Conservation (phyloP, 2,888 invertebrate species). For the Pollenia angustigena region DNA sequence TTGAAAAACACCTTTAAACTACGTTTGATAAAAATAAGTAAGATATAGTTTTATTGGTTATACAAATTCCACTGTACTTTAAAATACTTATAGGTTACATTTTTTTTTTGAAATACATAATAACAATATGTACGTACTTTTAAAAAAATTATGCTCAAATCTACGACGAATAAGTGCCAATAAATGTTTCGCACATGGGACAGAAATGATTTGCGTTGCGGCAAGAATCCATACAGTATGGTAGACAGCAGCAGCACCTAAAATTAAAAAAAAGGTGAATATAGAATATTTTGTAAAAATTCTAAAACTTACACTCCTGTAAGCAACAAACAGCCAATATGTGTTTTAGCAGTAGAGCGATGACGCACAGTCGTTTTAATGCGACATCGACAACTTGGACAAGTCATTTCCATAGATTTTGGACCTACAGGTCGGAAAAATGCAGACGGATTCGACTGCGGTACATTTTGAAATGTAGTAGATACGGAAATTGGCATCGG, state of each 20-base stretch:
- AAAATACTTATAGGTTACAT: too few species aligned
- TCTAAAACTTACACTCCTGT: slow-evolving; percentile 67
- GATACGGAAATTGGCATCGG: slow-evolving; percentile 7
- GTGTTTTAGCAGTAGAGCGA: slow-evolving; percentile 72
- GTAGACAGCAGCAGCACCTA: slow-evolving; percentile 74
- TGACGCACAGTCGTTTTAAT: slow-evolving; percentile 66
- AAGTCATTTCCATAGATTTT: slow-evolving; percentile 64
- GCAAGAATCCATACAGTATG: slow-evolving; percentile 75
- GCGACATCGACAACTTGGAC: slow-evolving; percentile 72
- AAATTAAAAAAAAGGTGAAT: not conserved
- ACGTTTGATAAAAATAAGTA: too few species aligned
- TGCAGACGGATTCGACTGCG: not conserved
- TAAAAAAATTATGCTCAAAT: not conserved
- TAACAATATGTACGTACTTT: too few species aligned
- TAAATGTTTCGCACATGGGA: slow-evolving; percentile 72
- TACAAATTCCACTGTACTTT: too few species aligned
- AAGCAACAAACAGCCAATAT: slow-evolving; percentile 71
- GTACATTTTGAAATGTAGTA: not conserved
- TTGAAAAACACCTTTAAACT: too few species aligned
- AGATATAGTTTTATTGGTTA: too few species aligned
- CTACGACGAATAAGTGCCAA: slow-evolving; percentile 74
- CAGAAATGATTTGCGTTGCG: slow-evolving; percentile 75
- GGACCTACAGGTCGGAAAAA: slow-evolving; percentile 70
- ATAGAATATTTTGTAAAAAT: not conserved
- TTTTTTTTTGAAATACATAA: too few species aligned